Evolutionary conservation across 1,140 invertebrate genomes (phyloP), one percentile per base, ranked within the genome.

Genomic region (Tribolium castaneum): DNA sequence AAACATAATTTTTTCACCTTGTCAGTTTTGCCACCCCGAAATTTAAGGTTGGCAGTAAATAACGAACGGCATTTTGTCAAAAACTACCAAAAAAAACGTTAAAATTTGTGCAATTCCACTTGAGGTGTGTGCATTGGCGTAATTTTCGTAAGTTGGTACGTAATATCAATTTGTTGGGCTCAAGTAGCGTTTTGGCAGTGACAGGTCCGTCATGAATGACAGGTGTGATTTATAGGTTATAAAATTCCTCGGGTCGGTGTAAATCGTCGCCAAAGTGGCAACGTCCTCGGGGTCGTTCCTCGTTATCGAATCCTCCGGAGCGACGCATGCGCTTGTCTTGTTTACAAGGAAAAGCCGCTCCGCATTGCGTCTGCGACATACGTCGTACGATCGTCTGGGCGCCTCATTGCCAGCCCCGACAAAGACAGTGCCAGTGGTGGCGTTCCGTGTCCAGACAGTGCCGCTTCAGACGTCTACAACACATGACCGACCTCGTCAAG

Each of bases 281-380:
- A 19, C 54, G 19, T 10, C n/a, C 14, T 25, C 54, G 13, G 19
- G 13, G 54, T 14, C 22, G 19, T 59, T 45, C 56, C 73, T 82
- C 62, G 76, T 81, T 84, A 84, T 84, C 82, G 83, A 84, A 84
- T 84, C 82, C 82, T 83, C 80, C 78, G 71, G 71, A 76, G 70
- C 72, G 52, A 81, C 86, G 86, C 86, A 83, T 86, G 86, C 86
- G 86, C 83, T 49, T 70, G 81, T 82, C 71, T 87, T 87, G 87
- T 87, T 87, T 87, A 87, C 86, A 87, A 86, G 83, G 81, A 59
- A 25, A n/a, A 19, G 54, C 54, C 13, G 13, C 54, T 7, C 16
- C 22, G 16, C 54, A 19, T 22, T 59, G 39, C 39, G 39, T 45
- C 22, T n/a, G 16, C 16, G 54, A 59, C 54, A 22, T 12, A 59